A percentile compares a stretch with the other conserved stretches of the same genome.
Conservation (phyloP, 2,888 invertebrate species). For the Diplolepis rosae region DNA sequence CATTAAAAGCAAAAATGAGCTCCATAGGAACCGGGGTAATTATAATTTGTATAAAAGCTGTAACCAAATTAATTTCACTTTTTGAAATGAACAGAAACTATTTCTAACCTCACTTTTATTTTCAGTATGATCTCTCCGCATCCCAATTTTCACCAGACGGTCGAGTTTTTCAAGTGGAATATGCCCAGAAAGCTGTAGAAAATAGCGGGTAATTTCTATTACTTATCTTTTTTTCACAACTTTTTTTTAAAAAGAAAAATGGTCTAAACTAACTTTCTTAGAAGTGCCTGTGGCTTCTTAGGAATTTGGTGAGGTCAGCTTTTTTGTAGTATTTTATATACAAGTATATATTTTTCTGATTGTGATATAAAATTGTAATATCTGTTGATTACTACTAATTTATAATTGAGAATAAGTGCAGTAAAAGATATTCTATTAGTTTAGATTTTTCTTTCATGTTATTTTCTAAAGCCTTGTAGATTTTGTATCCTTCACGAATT, state of each 20-base stretch:
- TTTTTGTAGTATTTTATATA: too few species aligned
- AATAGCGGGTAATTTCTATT: constrained; percentile 84
- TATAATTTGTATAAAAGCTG: constrained; percentile 57
- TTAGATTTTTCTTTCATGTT: too few species aligned
- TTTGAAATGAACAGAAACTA: constrained; percentile 23
- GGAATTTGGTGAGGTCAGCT: background rate
- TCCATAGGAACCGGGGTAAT: constrained; percentile 96
- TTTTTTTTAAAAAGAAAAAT: background rate
- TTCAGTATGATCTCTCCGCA: constrained; percentile 99
- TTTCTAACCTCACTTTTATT: constrained; percentile 62
- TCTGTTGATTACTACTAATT: too few species aligned
- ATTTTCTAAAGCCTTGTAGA: too few species aligned
- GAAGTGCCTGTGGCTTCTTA: background rate
- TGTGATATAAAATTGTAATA: too few species aligned
- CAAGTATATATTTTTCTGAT: too few species aligned
- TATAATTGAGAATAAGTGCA: too few species aligned
- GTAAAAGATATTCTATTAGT: too few species aligned
- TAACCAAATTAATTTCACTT: background rate
- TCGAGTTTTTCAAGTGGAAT: constrained; percentile 99
- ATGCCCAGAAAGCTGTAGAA: constrained; percentile 99
- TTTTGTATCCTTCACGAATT: too few species aligned
- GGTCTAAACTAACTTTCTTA: background rate
- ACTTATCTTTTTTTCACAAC: constrained; percentile 7
- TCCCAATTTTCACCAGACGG: constrained; percentile 99
- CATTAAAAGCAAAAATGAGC: constrained; percentile 80